Conservation (phyloP, 2,113 vertebrate species). For the Chloropsis cyanopogon region DNA sequence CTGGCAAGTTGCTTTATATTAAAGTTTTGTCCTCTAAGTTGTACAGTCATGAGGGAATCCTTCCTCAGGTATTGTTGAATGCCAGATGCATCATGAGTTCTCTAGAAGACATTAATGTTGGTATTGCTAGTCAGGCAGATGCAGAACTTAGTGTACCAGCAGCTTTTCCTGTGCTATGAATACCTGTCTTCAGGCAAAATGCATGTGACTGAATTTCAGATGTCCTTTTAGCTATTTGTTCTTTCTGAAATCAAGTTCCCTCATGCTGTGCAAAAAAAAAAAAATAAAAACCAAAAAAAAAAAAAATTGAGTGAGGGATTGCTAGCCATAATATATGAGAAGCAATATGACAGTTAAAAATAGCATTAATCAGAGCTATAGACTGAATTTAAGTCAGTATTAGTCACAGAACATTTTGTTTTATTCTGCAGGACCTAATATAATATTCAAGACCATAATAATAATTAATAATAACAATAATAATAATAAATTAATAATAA, state of each 20-base stretch:
- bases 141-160: neutral
- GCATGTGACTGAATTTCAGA: slow-evolving; percentile 15
- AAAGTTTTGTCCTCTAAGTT: slow-evolving; percentile 7
- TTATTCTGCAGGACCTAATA: slow-evolving; percentile 22
- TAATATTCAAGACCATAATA: neutral
- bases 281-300: too few relatives aligned
- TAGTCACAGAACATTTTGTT: slow-evolving; percentile 25
- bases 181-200: slow-evolving; percentile 29
- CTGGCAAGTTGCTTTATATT: neutral
- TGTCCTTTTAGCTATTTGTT: slow-evolving; percentile 54
- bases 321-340: slow-evolving; percentile 57
- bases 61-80: neutral
- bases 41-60: neutral
- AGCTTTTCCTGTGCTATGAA: neutral
- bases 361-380: slow-evolving; percentile 58
- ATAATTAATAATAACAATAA: neutral
- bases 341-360: slow-evolving; percentile 62
- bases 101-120: neutral
- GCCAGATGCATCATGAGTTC: neutral
- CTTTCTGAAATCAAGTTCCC: slow-evolving; percentile 64
- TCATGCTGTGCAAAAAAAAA: slow-evolving; percentile 53
- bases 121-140: neutral
- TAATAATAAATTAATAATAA: neutral
- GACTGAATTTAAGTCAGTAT: slow-evolving; percentile 49
- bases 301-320: slow-evolving; percentile 8